Base-by-base conservation (phyloP, 2,113 vertebrate genomes). In the Archocentrus centrarchus region DNA sequence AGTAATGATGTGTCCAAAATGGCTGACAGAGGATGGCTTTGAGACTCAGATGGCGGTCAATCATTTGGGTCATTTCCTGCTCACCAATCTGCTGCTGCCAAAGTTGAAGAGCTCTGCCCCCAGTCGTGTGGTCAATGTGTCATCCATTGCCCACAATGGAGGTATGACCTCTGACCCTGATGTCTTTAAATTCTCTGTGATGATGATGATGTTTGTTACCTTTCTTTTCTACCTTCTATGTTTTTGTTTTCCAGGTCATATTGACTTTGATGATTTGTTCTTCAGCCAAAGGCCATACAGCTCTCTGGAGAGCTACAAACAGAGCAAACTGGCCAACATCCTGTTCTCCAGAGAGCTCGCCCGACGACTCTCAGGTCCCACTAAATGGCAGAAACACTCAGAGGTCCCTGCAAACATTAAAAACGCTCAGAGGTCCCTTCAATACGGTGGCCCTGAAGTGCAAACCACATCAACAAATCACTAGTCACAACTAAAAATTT, bases 291-390 rank as follows among this genome's bases (percentile, higher is more conserved):
- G 75, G 41, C 76, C 90, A 0, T 96, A 96, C 89, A 91, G 90
- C 20, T 7, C 95, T 1, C 78, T 96, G 82, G 80, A 85, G 64
- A 95, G 95, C 86, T 96, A 96, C 88, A 77, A 79, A 3, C 96
- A 96, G 90, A 96, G 96, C 92, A 96, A 96, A n/a, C 91, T 96
- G 27, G 95, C 95, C 47, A 96, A 96, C 57, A 63, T 96, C 2
- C 95, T 96, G 10, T 96, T 96, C 92, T 83, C 92, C 63, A 86
- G 93, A 20, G 95, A 96, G 44, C 93, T 96, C 1, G 89, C 92
- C 9, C 82, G 57, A 1, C 81, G 91, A 7, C 85, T 92, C 66
- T 83, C 7, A 93, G 95, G 95, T 96, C 50, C 50, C 50, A 60
- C 30, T 9, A 2, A 2, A 37, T 8, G 44, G 20, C 30, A 57